Conservation (phyloP, 2,113 vertebrate genomes). For the Cyprinus carpio region DNA sequence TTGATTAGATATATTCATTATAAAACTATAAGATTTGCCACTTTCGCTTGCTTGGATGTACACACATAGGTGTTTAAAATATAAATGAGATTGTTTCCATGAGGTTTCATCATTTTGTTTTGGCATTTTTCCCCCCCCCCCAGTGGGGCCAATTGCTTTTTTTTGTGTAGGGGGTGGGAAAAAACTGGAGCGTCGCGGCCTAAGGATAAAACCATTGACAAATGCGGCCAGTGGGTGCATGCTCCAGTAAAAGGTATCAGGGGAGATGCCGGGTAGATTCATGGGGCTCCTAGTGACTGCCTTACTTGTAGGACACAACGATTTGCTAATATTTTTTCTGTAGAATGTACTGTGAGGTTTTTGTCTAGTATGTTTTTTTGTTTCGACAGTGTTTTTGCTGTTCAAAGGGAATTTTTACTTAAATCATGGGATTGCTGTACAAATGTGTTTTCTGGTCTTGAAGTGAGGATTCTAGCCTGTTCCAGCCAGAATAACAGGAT, state of each 20-base stretch:
- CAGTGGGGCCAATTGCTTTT: too few relatives aligned
- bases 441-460: slow-evolving; percentile 40
- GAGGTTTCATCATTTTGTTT: neutral
- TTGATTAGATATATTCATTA: neutral
- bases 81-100: neutral
- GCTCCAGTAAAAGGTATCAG: slow-evolving; percentile 39
- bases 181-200: slow-evolving; percentile 3
- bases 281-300: slow-evolving; percentile 57
- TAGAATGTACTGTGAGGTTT: slow-evolving; percentile 62
- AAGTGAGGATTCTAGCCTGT: slow-evolving; percentile 40
- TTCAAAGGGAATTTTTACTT: slow-evolving; percentile 21
- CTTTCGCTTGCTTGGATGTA: neutral
- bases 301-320: slow-evolving; percentile 55
- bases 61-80: neutral
- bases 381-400: slow-evolving; percentile 23
- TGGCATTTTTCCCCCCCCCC: too few relatives aligned
- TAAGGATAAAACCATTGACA: neutral
- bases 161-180: too few relatives aligned
- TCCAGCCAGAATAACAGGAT: slow-evolving; percentile 5
- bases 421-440: slow-evolving; percentile 18
- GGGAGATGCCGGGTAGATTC: slow-evolving; percentile 32
- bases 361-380: slow-evolving; percentile 31
- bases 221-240: slow-evolving; percentile 1
- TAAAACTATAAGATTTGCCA: neutral
- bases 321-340: slow-evolving; percentile 46